Percentiles rank a stretch among this genome's conserved stretches.
phyloP scores from a whole-genome alignment of 2,797 vertebrate genomes.

The Rhinella marina region DNA sequence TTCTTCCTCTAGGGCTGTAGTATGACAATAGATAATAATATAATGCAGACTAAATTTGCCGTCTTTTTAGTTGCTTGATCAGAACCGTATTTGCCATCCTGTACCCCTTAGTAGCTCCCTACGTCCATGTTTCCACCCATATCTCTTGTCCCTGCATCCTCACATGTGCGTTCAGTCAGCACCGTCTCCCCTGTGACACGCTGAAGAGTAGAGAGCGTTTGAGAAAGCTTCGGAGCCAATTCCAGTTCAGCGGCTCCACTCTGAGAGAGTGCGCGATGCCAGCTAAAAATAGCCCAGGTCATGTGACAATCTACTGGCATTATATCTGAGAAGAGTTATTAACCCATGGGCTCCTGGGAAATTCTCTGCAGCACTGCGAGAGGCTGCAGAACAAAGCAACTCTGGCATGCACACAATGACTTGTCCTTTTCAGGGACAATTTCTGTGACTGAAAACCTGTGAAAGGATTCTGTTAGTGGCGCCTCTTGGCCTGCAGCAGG shows the following conservation, averaged over 20 bases:
- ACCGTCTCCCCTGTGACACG: not conserved
- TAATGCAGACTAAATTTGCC: not conserved
- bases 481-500: conserved; percentile 12
- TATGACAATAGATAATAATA: not conserved
- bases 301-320: conserved; percentile 57
- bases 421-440: not conserved
- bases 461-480: not conserved
- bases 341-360: conserved; percentile 55
- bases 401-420: not conserved
- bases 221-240: conserved; percentile 35
- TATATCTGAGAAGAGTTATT: conserved; percentile 51
- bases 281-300: conserved; percentile 58
- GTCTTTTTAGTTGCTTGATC: not conserved
- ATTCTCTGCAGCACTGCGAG: conserved; percentile 21
- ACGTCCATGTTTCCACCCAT: not conserved
- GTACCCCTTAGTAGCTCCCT: not conserved
- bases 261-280: conserved; percentile 26
- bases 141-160: not conserved
- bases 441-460: not conserved
- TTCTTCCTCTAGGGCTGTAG: not conserved
- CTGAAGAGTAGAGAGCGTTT: conserved; percentile 33
- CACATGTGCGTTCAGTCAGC: not conserved
- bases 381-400: not conserved
- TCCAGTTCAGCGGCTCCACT: conserved; percentile 56
- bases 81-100: too few species aligned